Percentiles rank a stretch among this genome's conserved stretches.
Conservation (phyloP, 2,888 invertebrate species). For the Ferrisia virgata region DNA sequence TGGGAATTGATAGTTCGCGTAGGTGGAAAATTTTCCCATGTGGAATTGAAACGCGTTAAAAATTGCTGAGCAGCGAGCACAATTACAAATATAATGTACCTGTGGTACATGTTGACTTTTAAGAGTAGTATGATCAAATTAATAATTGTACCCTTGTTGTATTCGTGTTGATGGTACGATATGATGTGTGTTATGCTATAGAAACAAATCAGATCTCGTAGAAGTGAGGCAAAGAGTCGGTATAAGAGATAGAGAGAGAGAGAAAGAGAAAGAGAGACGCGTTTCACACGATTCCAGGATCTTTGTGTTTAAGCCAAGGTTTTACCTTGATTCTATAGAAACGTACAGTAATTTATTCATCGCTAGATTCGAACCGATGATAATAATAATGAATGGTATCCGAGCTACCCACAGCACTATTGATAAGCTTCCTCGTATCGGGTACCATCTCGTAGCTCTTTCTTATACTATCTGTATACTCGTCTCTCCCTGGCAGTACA, state of each 20-base stretch:
- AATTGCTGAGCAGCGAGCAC: too few species aligned
- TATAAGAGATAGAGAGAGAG: neutral
- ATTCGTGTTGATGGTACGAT: neutral
- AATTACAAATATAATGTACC: neutral
- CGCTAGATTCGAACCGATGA: slow-evolving; percentile 15
- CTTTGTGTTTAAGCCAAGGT: slow-evolving; percentile 22
- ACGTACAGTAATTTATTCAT: slow-evolving; percentile 28
- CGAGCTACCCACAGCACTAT: slow-evolving; percentile 26
- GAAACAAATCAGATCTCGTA: neutral
- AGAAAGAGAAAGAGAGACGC: neutral
- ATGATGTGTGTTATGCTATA: neutral
- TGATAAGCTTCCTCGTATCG: slow-evolving; percentile 29
- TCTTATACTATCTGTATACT: too few species aligned
- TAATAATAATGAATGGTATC: slow-evolving; percentile 29
- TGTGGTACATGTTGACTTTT: too few species aligned
- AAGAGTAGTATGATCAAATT: slow-evolving; percentile 19
- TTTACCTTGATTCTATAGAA: slow-evolving; percentile 26
- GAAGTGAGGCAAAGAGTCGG: neutral
- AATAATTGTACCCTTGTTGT: neutral
- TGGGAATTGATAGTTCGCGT: neutral
- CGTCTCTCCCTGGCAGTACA: too few species aligned
- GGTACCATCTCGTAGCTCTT: neutral
- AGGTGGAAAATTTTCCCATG: neutral
- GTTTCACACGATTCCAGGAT: slow-evolving; percentile 30
- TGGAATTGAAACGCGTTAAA: slow-evolving; percentile 17